phyloP scores from a whole-genome alignment of 2,888 invertebrate species.

The Syritta pipiens region DNA sequence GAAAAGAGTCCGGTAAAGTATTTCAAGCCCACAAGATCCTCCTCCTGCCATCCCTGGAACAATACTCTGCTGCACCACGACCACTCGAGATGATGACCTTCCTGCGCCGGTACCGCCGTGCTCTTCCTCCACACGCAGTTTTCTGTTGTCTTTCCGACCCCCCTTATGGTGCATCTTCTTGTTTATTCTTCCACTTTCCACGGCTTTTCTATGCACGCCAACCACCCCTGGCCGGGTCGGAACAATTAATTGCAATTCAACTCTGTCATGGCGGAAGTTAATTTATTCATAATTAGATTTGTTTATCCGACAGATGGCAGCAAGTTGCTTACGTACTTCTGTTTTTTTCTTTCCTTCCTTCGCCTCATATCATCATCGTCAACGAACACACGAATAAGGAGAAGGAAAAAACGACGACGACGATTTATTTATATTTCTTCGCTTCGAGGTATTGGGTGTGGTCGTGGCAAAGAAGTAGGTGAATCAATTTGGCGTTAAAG shows the following conservation, averaged over 20 bases:
- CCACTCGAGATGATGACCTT: constrained; percentile 39
- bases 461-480: constrained; percentile 39
- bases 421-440: constrained; percentile 8
- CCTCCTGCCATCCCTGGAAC: background rate
- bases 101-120: constrained; percentile 5
- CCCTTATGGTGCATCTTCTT: constrained; percentile 4
- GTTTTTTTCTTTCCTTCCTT: constrained; percentile 12
- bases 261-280: constrained; percentile 65
- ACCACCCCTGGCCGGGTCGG: too few species aligned
- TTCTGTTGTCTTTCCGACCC: constrained; percentile 2
- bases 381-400: background rate
- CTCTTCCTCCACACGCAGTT: constrained; percentile 16
- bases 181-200: background rate
- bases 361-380: background rate
- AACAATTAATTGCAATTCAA: constrained; percentile 65
- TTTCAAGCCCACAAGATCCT: constrained; percentile 13
- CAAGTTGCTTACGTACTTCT: constrained; percentile 37
- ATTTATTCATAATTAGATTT: constrained; percentile 69
- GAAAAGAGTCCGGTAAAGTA: constrained; percentile 26
- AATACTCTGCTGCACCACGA: constrained; percentile 22
- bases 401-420: background rate
- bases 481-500: constrained; percentile 26
- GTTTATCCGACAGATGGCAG: constrained; percentile 64
- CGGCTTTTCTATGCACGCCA: background rate
- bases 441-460: constrained; percentile 49